Percentiles rank a stretch among this genome's conserved stretches.
Evolutionary conservation across 2,888 invertebrate genomes (phyloP).

Genomic region (Napeogenes inachia): DNA sequence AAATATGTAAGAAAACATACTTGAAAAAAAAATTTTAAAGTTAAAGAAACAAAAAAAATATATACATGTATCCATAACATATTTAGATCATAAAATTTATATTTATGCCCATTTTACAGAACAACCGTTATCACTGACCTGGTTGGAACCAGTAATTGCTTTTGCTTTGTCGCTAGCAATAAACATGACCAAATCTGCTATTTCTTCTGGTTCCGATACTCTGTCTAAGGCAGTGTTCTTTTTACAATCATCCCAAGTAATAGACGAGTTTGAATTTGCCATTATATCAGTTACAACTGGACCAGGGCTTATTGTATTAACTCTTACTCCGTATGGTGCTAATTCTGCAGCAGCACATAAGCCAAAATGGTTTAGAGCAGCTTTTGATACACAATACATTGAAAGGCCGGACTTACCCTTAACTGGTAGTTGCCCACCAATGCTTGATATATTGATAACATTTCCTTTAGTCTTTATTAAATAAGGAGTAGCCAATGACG

Average conservation of each 20-base stretch:
- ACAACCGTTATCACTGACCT: constrained; percentile 6
- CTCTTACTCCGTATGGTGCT: constrained; percentile 75
- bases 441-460: constrained; percentile 35
- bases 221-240: constrained; percentile 21
- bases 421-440: constrained; percentile 17
- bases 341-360: constrained; percentile 81
- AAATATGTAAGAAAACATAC: too few relatives aligned
- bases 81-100: too few relatives aligned
- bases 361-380: constrained; percentile 83
- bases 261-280: constrained; percentile 1
- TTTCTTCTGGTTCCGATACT: constrained; percentile 31
- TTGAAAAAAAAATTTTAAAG: too few relatives aligned
- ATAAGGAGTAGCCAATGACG: constrained; percentile 34
- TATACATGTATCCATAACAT: too few relatives aligned
- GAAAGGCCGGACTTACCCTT: constrained; percentile 1
- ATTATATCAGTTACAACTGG: constrained; percentile 25
- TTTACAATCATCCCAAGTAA: constrained; percentile 4
- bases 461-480: constrained; percentile 37
- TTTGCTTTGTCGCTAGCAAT: constrained; percentile 32
- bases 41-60: too few relatives aligned
- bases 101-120: neutral
- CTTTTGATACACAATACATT: constrained; percentile 31
- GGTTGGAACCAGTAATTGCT: constrained; percentile 36
- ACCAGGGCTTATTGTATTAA: constrained; percentile 81
- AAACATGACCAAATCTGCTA: constrained; percentile 37